Evolutionary conservation across 2,113 vertebrate genomes (phyloP), one percentile per base, ranked within the genome.

Genomic region (Lasiurus borealis): DNA sequence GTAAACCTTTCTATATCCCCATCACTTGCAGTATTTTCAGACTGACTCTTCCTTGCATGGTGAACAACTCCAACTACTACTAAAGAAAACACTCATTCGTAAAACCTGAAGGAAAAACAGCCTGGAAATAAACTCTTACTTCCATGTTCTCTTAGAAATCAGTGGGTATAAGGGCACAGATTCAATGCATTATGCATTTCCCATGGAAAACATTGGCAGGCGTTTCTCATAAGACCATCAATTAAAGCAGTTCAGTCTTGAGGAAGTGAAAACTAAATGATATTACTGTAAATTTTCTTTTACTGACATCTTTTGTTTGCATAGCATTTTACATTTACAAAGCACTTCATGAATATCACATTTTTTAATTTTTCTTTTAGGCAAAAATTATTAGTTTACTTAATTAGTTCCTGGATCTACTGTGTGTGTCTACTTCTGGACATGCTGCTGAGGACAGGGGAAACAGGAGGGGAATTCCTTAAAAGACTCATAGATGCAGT

Each of bases 21-120:
- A 54, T 93, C 0, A 69, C 92, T 97, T 96, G 88, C 57, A 96
- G 59, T 92, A 93, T 97, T 97, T 96, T 91, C 95, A 73, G 76
- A 96, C 82, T 85, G 95, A 94, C 54, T 25, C 72, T 76, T 85
- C 72, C 68, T 94, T 68, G 44, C 66, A 46, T 25, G 7, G 18
- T 66, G 34, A 93, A 73, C 23, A 93, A 25, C 36, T 50, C 18
- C 36, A 85, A 59, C 50, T 66, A 77, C n/a, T 27, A 68, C 50
- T 36, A 85, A 90, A 92, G 78, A 69, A 90, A 87, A 75, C 44
- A 48, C 25, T 59, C 25, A 6, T 76, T 93, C 50, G 78, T 91
- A 82, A 86, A 83, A 88, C 25, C 54, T 16, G 50, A 82, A 82
- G 76, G 31, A 71, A 68, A 71, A 96, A 69, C 31, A 10, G 6